These are phyloP conservation scores for Cervus canadensis DNA, from an alignment of 2,113 vertebrate species.

Conservation along the genomic window DNA sequence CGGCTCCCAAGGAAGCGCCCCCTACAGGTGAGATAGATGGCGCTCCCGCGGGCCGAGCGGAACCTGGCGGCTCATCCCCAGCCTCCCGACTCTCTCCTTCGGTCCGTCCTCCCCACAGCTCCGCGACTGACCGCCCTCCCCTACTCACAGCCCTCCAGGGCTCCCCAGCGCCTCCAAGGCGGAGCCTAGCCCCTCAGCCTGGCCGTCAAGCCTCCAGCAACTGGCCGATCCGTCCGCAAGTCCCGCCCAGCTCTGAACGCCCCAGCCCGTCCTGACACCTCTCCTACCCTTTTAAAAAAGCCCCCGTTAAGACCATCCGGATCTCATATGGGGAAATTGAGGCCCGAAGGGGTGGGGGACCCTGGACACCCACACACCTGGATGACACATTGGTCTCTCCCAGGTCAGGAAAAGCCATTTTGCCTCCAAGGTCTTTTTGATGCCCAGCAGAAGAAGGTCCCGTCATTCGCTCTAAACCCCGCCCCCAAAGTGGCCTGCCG, in stretches of 20 bases:
- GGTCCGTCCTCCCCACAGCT: fast-evolving
- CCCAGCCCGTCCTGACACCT: background rate
- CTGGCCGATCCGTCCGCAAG: no score
- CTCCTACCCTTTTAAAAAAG: background rate
- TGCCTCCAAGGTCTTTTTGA: background rate
- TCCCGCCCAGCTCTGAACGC: no score
- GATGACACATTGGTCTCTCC: background rate
- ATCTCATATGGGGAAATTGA: background rate
- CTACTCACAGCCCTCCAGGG: no score
- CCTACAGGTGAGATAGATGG: constrained; percentile 54
- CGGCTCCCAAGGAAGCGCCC: constrained; percentile 1
- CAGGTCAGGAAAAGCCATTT: background rate
- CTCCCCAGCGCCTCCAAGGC: background rate
- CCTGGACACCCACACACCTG: background rate
- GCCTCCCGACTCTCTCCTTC: background rate
- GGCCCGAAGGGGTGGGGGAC: background rate
- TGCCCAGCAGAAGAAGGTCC: background rate
- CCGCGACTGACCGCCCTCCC: background rate
- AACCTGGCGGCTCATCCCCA: fast-evolving
- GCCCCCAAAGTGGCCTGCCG: background rate
- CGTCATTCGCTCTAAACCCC: background rate
- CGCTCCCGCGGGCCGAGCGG: fast-evolving
- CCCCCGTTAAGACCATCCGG: no score
- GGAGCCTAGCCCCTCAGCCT: background rate
- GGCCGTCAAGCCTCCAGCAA: background rate